Conservation (phyloP, 2,797 vertebrate genomes). For the Xerus rutilus region DNA sequence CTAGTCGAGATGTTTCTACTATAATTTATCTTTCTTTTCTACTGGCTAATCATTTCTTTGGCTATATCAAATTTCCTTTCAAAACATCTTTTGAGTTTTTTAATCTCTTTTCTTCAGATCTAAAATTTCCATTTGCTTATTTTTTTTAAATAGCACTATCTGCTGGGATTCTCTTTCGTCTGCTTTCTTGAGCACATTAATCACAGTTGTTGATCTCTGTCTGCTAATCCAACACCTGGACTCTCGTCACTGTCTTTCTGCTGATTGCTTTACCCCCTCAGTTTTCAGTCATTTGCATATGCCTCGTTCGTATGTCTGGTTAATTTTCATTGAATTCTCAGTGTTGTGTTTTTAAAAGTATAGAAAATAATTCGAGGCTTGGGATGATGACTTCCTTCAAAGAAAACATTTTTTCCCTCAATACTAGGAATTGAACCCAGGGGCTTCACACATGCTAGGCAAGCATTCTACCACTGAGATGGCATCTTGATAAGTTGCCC, state of each 20-base stretch:
- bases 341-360: neutral
- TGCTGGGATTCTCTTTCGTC: neutral
- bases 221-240: rapidly evolving
- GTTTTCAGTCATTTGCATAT: neutral
- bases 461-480: no score
- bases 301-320: neutral
- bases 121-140: neutral
- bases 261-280: neutral
- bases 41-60: neutral
- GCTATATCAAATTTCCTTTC: neutral
- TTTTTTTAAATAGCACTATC: neutral
- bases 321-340: neutral
- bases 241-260: neutral
- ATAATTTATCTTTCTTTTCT: neutral
- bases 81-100: neutral
- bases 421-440: no score
- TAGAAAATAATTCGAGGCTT: neutral
- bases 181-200: neutral
- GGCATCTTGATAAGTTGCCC: no score
- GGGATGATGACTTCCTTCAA: neutral
- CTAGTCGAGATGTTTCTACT: neutral
- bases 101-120: neutral
- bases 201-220: neutral
- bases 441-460: no score
- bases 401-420: neutral